These are phyloP conservation scores for Luffia ferchaultella DNA, from an alignment of 2,888 invertebrate genomes.

Conservation along the genomic window DNA sequence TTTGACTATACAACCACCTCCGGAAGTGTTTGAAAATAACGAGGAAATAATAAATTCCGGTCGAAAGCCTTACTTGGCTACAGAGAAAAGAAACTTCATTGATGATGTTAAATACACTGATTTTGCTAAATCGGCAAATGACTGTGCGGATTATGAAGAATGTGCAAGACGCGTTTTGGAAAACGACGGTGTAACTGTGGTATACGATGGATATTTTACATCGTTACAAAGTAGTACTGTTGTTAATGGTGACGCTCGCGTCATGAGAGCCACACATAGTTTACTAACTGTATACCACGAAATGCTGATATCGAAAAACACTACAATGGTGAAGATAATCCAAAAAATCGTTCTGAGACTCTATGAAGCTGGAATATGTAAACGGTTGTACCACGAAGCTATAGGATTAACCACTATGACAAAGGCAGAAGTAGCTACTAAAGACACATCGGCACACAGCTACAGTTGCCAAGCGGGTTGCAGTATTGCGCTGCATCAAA, in stretches of 20 bases:
- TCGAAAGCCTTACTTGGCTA: not conserved
- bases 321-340: not conserved
- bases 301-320: not conserved
- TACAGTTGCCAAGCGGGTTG: not conserved
- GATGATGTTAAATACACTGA: not conserved
- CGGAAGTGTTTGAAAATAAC: constrained; percentile 27
- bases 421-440: not conserved
- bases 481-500: not conserved
- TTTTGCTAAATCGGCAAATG: not conserved
- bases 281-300: not conserved
- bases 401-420: not conserved
- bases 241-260: not conserved
- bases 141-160: not conserved
- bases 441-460: not conserved
- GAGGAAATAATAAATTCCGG: constrained; percentile 21
- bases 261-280: not conserved
- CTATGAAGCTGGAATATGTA: not conserved
- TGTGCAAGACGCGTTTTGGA: not conserved
- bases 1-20: constrained; percentile 35
- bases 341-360: not conserved
- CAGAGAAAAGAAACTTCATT: not conserved
- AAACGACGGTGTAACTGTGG: not conserved
- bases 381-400: not conserved
- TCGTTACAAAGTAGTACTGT: not conserved
- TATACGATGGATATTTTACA: not conserved